phyloP scores from a whole-genome alignment of 2,113 vertebrate genomes.

The Callipepla californica region DNA sequence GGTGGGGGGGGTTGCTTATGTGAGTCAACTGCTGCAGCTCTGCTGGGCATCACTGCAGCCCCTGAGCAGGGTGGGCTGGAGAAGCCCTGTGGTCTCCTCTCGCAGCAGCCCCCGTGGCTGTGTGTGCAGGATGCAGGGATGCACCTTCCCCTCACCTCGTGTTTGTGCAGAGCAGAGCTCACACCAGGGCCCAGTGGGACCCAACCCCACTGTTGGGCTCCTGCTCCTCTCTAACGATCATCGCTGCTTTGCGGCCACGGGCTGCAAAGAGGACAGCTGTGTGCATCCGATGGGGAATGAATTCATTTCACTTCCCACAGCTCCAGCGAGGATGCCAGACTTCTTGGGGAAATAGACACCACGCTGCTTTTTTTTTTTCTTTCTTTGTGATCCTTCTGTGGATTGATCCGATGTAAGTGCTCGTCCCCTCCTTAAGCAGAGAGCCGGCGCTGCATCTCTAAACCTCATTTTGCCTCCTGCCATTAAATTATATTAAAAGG shows the following conservation, averaged over 20 bases:
- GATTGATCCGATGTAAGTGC: neutral
- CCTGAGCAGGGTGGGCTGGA: neutral
- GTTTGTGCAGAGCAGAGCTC: neutral
- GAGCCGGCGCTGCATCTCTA: accelerated
- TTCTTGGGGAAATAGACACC: neutral
- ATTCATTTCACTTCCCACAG: accelerated
- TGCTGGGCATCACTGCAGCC: neutral
- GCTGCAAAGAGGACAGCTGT: neutral
- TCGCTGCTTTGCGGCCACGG: neutral
- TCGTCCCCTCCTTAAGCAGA: neutral
- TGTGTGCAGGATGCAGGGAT: neutral
- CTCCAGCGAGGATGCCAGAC: neutral
- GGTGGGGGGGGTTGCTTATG: neutral
- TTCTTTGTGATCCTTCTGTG: neutral
- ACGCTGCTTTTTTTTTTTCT: neutral
- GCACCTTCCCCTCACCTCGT: neutral
- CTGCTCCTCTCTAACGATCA: neutral
- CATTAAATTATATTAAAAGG: slow-evolving; percentile 45
- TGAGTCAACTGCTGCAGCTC: neutral
- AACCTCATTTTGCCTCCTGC: slow-evolving; percentile 36
- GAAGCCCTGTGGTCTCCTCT: neutral
- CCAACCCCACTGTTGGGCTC: neutral
- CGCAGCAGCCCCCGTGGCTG: too few species aligned
- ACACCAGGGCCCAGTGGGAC: accelerated
- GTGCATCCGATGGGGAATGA: accelerated